Percentiles rank a stretch among this genome's conserved stretches.
Evolutionary conservation across 2,888 invertebrate species (phyloP).

Genomic region (Drosophila tanythrix): DNA sequence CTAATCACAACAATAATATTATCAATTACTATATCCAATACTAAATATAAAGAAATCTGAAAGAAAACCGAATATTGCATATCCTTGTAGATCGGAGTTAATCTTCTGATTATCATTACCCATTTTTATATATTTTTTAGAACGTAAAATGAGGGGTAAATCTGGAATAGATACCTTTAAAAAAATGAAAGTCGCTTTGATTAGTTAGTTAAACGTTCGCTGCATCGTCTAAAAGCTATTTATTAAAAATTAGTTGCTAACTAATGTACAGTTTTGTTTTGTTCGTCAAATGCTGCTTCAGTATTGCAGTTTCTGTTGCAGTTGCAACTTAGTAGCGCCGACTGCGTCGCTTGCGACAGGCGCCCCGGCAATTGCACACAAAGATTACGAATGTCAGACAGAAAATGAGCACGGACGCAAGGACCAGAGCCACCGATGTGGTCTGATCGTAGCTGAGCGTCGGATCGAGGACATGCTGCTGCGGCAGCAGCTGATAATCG

Average conservation of each 20-base stretch:
- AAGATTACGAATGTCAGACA: conserved; percentile 88
- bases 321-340: conserved; percentile 53
- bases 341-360: conserved; percentile 75
- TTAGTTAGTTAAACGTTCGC: conserved; percentile 73
- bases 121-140: background rate
- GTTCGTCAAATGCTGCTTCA: conserved; percentile 10
- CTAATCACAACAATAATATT: background rate
- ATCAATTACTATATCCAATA: conserved; percentile 1
- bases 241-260: conserved; percentile 72
- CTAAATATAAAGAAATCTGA: conserved; percentile 19
- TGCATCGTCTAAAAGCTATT: conserved; percentile 68
- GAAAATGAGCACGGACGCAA: conserved; percentile 88
- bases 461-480: conserved; percentile 86
- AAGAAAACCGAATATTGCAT: background rate
- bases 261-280: conserved; percentile 64
- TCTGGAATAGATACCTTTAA: background rate
- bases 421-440: conserved; percentile 87
- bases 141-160: background rate
- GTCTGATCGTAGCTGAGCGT: conserved; percentile 86
- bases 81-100: background rate
- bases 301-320: background rate
- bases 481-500: conserved; percentile 86
- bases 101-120: background rate
- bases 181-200: conserved; percentile 42
- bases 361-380: conserved; percentile 86